Conservation (phyloP, 1,140 invertebrate genomes). For the Drosophila oshimai region DNA sequence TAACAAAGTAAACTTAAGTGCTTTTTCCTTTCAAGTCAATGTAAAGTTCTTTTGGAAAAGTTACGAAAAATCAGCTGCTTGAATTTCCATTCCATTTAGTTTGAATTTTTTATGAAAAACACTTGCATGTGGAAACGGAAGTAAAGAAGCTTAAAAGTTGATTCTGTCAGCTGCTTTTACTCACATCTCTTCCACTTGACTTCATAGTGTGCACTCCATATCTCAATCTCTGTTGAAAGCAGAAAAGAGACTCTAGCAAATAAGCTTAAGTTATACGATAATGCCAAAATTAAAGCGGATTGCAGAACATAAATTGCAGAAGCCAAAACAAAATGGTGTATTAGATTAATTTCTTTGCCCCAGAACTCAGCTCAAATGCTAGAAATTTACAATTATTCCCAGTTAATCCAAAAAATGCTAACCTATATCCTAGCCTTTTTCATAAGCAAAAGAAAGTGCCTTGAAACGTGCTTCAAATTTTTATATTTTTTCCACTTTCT, state of each 20-base stretch:
- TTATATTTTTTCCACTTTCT: not conserved
- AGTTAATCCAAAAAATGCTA: not conserved
- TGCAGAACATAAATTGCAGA: not conserved
- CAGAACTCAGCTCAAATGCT: not conserved
- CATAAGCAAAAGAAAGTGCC: not conserved
- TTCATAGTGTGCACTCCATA: not conserved
- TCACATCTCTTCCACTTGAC: not conserved
- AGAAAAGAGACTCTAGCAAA: not conserved
- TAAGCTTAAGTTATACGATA: not conserved
- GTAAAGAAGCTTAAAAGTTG: not conserved
- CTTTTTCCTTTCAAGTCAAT: no score
- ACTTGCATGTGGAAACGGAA: not conserved
- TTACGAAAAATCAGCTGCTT: not conserved
- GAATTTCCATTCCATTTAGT: not conserved
- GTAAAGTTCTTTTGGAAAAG: not conserved
- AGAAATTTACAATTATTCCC: not conserved
- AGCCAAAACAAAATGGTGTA: not conserved
- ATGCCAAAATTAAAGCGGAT: slow-evolving; percentile 4
- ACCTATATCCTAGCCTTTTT: not conserved
- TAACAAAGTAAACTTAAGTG: no score
- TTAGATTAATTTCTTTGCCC: not conserved
- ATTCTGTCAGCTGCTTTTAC: not conserved
- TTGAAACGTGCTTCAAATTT: not conserved
- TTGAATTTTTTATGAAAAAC: slow-evolving; percentile 1
- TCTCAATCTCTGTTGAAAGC: not conserved